These are phyloP conservation scores for Calidris pugnax DNA, from an alignment of 2,113 vertebrate genomes.

Conservation along the genomic window DNA sequence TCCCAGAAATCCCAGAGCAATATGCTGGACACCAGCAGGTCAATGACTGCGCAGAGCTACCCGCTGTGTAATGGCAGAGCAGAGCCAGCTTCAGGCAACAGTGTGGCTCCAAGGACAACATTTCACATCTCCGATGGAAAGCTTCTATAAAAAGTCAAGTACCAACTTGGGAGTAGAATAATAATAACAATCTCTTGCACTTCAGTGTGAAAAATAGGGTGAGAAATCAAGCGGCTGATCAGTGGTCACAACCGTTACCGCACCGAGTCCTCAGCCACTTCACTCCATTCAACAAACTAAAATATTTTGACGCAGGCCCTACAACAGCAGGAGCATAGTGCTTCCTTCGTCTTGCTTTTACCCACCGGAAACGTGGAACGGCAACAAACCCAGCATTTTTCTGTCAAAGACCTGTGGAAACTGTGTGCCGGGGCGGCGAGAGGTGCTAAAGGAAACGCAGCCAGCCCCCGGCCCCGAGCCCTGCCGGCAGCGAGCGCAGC, in stretches of 20 bases:
- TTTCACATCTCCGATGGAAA: not conserved
- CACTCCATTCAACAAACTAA: not conserved
- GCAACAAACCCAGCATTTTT: not conserved
- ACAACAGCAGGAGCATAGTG: not conserved
- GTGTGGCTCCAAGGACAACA: not conserved
- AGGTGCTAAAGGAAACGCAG: not conserved
- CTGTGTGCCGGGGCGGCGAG: not conserved
- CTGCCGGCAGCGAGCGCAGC: not conserved
- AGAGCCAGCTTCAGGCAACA: not conserved
- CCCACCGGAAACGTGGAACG: not conserved
- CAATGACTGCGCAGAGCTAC: not conserved
- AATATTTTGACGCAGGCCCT: not conserved
- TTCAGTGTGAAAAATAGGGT: not conserved
- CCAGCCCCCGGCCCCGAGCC: accelerated
- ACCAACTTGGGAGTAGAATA: not conserved
- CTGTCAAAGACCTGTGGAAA: not conserved
- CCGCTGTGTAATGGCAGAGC: not conserved
- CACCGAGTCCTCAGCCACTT: not conserved
- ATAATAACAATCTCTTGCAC: not conserved
- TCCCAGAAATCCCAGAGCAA: not conserved
- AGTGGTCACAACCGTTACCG: not conserved
- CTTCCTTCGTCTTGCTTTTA: not conserved
- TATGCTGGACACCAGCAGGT: not conserved
- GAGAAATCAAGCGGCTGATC: slow-evolving; percentile 2
- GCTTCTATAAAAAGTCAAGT: not conserved